A percentile compares a stretch with the other conserved stretches of the same genome.
These are phyloP conservation scores for Nomada lathburiana DNA, from an alignment of 2,888 invertebrate genomes.

Conservation along the genomic window DNA sequence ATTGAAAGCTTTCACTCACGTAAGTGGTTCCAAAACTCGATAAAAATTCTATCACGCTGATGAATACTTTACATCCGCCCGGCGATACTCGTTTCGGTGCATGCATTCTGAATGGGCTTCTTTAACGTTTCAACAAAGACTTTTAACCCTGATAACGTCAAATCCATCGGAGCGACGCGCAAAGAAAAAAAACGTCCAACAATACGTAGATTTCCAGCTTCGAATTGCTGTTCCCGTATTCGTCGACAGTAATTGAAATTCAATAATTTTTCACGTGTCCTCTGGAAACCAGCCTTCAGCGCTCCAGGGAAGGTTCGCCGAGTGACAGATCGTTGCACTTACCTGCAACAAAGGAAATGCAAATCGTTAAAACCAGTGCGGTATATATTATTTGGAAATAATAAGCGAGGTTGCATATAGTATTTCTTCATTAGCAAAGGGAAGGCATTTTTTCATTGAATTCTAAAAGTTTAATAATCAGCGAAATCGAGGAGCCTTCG, in stretches of 20 bases:
- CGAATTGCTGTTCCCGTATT: slow-evolving; percentile 22
- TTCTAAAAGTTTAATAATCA: too few relatives aligned
- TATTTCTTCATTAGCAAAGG: too few relatives aligned
- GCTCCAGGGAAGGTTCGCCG: neutral
- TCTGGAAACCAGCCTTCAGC: neutral
- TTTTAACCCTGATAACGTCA: slow-evolving; percentile 23
- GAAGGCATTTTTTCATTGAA: too few relatives aligned
- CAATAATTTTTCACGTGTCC: slow-evolving; percentile 40
- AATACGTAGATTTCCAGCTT: neutral
- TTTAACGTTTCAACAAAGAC: slow-evolving; percentile 21
- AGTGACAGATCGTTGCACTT: slow-evolving; percentile 54
- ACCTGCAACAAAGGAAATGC: slow-evolving; percentile 68
- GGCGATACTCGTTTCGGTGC: slow-evolving; percentile 11
- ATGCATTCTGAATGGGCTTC: slow-evolving; percentile 14
- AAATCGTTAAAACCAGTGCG: slow-evolving; percentile 47
- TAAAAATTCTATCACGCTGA: slow-evolving; percentile 44
- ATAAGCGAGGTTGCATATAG: too few relatives aligned
- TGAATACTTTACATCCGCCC: slow-evolving; percentile 30
- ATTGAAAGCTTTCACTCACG: slow-evolving; percentile 22
- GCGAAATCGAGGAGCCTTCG: too few relatives aligned
- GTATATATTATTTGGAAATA: too few relatives aligned
- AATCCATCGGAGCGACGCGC: neutral
- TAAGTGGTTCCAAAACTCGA: slow-evolving; percentile 24
- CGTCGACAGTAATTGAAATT: slow-evolving; percentile 47
- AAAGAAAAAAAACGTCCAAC: slow-evolving; percentile 13